Evolutionary conservation across 2,888 invertebrate species (phyloP).

Genomic region (Diadegma fenestrale): DNA sequence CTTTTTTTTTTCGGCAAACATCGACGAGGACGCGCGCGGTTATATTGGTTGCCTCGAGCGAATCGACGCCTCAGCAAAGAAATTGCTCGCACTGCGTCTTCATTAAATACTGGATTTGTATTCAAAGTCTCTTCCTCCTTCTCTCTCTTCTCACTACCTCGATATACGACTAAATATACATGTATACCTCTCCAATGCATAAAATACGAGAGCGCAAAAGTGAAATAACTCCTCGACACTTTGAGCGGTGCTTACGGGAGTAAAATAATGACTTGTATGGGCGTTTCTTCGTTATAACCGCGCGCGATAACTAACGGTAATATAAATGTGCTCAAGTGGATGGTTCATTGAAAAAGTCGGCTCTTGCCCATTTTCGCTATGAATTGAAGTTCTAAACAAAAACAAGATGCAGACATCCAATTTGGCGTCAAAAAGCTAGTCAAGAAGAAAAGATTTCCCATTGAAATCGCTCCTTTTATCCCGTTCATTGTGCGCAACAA

Average conservation of each 20-base stretch:
- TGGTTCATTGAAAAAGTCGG: conserved; percentile 24
- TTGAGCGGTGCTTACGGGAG: conserved; percentile 35
- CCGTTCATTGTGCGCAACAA: no score
- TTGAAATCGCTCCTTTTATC: no score
- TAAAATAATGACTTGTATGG: conserved; percentile 44
- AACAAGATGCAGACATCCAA: neutral
- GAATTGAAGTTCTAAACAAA: conserved; percentile 9
- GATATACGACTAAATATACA: conserved; percentile 27
- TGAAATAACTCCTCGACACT: conserved; percentile 67
- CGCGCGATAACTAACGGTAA: conserved; percentile 50
- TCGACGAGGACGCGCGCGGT: conserved; percentile 37
- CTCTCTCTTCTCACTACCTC: conserved; percentile 16
- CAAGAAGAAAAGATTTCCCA: no score
- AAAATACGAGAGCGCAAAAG: conserved; percentile 47
- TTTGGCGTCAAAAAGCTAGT: neutral
- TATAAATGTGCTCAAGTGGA: conserved; percentile 20
- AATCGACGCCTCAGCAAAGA: conserved; percentile 59
- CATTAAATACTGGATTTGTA: conserved; percentile 68
- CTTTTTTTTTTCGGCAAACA: conserved; percentile 44
- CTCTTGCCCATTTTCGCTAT: neutral
- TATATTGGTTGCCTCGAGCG: conserved; percentile 60
- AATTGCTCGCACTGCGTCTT: conserved; percentile 66
- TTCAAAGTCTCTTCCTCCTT: conserved; percentile 33
- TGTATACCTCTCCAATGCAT: conserved; percentile 11
- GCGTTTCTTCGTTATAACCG: conserved; percentile 56